phyloP scores from a whole-genome alignment of 2,888 invertebrate genomes.

The Agonopterix arenella region DNA sequence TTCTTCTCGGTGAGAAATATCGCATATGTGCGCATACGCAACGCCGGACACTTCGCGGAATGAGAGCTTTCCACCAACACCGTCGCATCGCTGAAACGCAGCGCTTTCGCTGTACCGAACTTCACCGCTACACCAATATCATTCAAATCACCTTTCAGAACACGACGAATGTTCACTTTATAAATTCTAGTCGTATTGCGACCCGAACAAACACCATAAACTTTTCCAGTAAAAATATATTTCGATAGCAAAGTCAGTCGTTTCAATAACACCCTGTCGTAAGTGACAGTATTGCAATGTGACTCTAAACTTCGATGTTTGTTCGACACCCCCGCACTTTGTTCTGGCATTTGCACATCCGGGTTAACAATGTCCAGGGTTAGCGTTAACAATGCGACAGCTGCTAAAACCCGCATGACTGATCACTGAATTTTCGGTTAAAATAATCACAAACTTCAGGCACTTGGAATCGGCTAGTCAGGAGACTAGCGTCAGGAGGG shows the following conservation, averaged over 20 bases:
- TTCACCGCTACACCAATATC: conserved; percentile 47
- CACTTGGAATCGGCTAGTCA: conserved; percentile 11
- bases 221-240: conserved; percentile 63
- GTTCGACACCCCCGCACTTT: not conserved
- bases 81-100: conserved; percentile 53
- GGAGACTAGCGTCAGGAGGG: conserved; percentile 5
- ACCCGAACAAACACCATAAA: conserved; percentile 39
- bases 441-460: conserved; percentile 10
- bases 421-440: conserved; percentile 7
- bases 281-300: conserved; percentile 16
- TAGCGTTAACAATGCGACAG: conserved; percentile 31
- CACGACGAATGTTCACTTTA: conserved; percentile 58
- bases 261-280: conserved; percentile 48
- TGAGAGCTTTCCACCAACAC: conserved; percentile 45
- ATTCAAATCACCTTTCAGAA: conserved; percentile 62
- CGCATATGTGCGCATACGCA: conserved; percentile 52
- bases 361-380: conserved; percentile 26
- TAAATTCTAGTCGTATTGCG: conserved; percentile 40
- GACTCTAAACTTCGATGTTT: conserved; percentile 18
- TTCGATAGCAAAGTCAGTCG: conserved; percentile 49
- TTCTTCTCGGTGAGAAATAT: conserved; percentile 55
- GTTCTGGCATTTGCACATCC: conserved; percentile 22
- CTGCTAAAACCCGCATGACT: conserved; percentile 31
- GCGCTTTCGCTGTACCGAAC: conserved; percentile 40
- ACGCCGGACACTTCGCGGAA: conserved; percentile 33